Conservation (phyloP, 2,888 invertebrate genomes). For the Drosophila formosana region DNA sequence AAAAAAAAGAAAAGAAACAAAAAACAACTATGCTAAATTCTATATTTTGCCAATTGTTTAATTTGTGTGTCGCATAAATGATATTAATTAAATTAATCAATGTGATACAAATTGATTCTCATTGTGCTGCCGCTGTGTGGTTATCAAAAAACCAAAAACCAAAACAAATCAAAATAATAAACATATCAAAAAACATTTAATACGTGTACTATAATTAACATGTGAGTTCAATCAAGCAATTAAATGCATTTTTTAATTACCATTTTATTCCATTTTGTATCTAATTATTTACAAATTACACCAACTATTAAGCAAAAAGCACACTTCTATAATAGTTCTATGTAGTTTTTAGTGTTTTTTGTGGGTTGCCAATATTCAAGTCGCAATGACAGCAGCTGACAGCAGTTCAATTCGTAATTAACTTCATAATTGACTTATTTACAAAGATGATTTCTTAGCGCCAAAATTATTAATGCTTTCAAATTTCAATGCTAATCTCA, state of each 20-base stretch:
- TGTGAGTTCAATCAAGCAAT: constrained; percentile 68
- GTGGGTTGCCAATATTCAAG: constrained; percentile 13
- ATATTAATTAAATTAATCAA: constrained; percentile 67
- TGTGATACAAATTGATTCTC: constrained; percentile 74
- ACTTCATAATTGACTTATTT: too few species aligned
- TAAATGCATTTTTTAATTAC: constrained; percentile 48
- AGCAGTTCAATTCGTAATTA: background rate
- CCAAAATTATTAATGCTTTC: background rate
- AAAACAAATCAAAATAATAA: constrained; percentile 20
- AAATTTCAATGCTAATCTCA: background rate
- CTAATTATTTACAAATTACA: constrained; percentile 23
- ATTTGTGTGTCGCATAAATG: constrained; percentile 34
- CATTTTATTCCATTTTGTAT: constrained; percentile 19
- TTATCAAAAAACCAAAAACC: constrained; percentile 12
- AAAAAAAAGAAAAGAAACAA: constrained; percentile 15
- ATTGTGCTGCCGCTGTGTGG: constrained; percentile 70
- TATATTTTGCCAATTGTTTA: constrained; percentile 45
- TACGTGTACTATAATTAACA: constrained; percentile 73
- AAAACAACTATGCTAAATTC: constrained; percentile 44
- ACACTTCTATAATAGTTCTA: constrained; percentile 20
- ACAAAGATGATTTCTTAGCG: too few species aligned
- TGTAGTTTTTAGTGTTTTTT: constrained; percentile 19
- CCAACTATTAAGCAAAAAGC: constrained; percentile 14
- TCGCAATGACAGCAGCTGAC: constrained; percentile 41
- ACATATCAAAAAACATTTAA: constrained; percentile 30